Evolutionary conservation across 1,140 invertebrate species (phyloP).

Genomic region (Drosophila hydei): DNA sequence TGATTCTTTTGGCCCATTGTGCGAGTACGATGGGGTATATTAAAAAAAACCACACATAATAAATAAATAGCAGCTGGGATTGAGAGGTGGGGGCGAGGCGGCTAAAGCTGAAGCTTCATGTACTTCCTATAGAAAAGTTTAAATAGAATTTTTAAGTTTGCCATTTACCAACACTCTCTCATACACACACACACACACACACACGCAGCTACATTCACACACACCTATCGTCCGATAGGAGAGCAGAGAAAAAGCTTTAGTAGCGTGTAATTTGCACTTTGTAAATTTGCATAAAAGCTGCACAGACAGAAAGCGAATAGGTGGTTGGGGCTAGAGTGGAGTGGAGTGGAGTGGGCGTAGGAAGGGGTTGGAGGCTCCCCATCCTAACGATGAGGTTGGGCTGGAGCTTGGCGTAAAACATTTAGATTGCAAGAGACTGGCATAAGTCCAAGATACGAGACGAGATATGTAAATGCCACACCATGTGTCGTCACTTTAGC

Average conservation of each 20-base stretch:
- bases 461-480: conserved; percentile 75
- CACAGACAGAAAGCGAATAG: conserved; percentile 36
- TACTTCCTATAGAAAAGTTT: conserved; percentile 67
- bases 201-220: conserved; percentile 15
- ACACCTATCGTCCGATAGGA: conserved; percentile 53
- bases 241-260: conserved; percentile 70
- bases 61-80: conserved; percentile 71
- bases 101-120: conserved; percentile 12
- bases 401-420: neutral
- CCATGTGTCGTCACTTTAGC: conserved; percentile 75
- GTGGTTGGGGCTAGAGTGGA: too few species aligned
- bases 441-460: conserved; percentile 77
- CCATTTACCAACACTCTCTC: conserved; percentile 66
- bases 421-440: conserved; percentile 50
- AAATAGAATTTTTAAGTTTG: conserved; percentile 81
- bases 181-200: conserved; percentile 27
- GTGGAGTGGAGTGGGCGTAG: neutral
- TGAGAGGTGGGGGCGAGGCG: neutral
- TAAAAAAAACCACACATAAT: conserved; percentile 53
- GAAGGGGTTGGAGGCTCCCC: neutral
- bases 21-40: conserved; percentile 5
- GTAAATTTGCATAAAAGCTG: conserved; percentile 83
- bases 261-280: conserved; percentile 83
- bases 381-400: neutral
- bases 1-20: conserved; percentile 46